phyloP scores from a whole-genome alignment of 1,140 invertebrate genomes.

The Caenorhabditis briggsae region DNA sequence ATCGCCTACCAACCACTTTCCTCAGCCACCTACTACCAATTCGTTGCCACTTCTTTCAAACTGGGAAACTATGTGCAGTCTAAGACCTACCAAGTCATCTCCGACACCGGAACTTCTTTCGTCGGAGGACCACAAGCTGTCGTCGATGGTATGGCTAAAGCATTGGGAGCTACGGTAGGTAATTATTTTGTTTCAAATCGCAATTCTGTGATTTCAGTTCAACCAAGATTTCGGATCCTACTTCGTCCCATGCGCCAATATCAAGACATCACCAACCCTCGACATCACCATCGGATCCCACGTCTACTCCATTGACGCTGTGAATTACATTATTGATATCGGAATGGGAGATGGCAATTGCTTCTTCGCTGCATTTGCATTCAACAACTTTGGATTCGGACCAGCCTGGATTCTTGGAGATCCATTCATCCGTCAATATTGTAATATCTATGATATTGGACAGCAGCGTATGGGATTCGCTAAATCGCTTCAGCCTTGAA shows the following conservation, averaged over 20 bases:
- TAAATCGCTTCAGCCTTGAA: constrained; percentile 30
- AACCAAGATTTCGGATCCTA: constrained; percentile 33
- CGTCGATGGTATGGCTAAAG: constrained; percentile 64
- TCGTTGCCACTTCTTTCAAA: constrained; percentile 60
- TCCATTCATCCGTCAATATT: constrained; percentile 72
- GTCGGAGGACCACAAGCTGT: constrained; percentile 66
- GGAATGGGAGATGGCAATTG: constrained; percentile 61
- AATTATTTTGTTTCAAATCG: background rate
- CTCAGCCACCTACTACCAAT: constrained; percentile 72
- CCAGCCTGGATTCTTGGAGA: constrained; percentile 73
- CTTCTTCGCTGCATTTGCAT: constrained; percentile 68
- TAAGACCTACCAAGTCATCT: constrained; percentile 68
- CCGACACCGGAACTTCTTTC: constrained; percentile 71
- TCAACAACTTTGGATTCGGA: constrained; percentile 65
- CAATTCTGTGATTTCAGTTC: constrained; percentile 29
- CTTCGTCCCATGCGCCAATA: constrained; percentile 55
- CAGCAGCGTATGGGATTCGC: constrained; percentile 71
- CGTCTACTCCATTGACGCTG: constrained; percentile 60
- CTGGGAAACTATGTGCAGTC: constrained; percentile 63
- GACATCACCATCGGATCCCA: constrained; percentile 57
- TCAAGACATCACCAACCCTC: constrained; percentile 16
- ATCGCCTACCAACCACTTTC: constrained; percentile 69
- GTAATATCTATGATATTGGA: constrained; percentile 71
- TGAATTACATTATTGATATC: constrained; percentile 58
- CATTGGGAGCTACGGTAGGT: constrained; percentile 66